Evolutionary conservation across 2,797 vertebrate species (phyloP).

Genomic region (Parauchenoglanis ngamensis): DNA sequence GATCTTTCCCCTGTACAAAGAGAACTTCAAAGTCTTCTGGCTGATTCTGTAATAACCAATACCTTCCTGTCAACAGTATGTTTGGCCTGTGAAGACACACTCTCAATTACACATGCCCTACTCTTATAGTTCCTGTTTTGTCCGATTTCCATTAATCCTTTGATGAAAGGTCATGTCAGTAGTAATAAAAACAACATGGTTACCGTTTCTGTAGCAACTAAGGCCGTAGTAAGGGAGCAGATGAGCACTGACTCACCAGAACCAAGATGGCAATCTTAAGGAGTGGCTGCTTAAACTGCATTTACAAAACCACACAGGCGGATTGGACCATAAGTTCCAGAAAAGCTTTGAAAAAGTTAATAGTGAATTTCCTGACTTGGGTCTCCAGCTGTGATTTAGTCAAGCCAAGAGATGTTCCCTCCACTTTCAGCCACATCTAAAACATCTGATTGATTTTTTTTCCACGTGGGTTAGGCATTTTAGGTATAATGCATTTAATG

Average conservation of each 20-base stretch:
- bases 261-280: constrained; percentile 53
- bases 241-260: constrained; percentile 41
- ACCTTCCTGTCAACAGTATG: constrained; percentile 21
- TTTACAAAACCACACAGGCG: constrained; percentile 59
- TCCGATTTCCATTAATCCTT: constrained; percentile 54
- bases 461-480: constrained; percentile 41
- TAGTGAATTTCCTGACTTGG: constrained; percentile 63
- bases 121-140: constrained; percentile 35
- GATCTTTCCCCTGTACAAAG: not conserved
- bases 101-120: constrained; percentile 10
- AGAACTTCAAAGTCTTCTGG: not conserved
- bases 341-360: constrained; percentile 65
- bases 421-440: constrained; percentile 70
- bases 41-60: constrained; percentile 12
- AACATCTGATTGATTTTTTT: constrained; percentile 53
- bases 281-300: constrained; percentile 54
- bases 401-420: constrained; percentile 60
- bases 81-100: constrained; percentile 7
- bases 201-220: constrained; percentile 53
- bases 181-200: constrained; percentile 54
- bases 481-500: constrained; percentile 50
- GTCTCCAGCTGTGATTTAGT: constrained; percentile 62
- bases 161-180: constrained; percentile 48
- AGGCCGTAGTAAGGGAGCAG: constrained; percentile 33
- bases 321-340: constrained; percentile 58